Percentiles rank a stretch among this genome's conserved stretches.
Conservation (phyloP, 1,140 invertebrate species). For the Pachyrhynchus sulphureomaculatus region DNA sequence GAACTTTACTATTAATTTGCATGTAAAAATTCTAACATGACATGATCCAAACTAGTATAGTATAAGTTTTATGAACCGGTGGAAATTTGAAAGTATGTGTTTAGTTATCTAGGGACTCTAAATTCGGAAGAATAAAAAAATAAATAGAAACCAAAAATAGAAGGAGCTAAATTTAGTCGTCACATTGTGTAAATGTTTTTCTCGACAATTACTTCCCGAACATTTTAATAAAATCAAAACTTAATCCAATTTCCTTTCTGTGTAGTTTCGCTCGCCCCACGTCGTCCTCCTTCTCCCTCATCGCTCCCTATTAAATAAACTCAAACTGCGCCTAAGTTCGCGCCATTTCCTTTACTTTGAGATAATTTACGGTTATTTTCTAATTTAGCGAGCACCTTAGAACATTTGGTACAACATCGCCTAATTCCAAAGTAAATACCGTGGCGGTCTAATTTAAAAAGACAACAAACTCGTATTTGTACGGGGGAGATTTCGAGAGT, state of each 20-base stretch:
- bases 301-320: background rate
- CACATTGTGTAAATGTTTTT: background rate
- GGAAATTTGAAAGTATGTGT: too few species aligned
- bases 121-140: too few species aligned
- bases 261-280: background rate
- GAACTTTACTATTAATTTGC: too few species aligned
- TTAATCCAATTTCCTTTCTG: background rate
- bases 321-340: background rate
- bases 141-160: too few species aligned
- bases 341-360: background rate
- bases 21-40: too few species aligned
- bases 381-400: conserved; percentile 22
- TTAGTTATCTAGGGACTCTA: too few species aligned
- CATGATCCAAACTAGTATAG: too few species aligned
- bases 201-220: background rate
- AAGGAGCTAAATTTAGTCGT: too few species aligned
- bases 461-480: conserved; percentile 2
- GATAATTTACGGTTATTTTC: conserved; percentile 23
- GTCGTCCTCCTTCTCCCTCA: background rate
- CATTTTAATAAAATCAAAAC: conserved; percentile 7
- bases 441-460: conserved; percentile 18
- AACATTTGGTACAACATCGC: conserved; percentile 21
- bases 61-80: too few species aligned
- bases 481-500: background rate
- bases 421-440: conserved; percentile 21